Evolutionary conservation across 2,113 vertebrate genomes (phyloP), one percentile per base, ranked within the genome.

Genomic region (Columbina picui): DNA sequence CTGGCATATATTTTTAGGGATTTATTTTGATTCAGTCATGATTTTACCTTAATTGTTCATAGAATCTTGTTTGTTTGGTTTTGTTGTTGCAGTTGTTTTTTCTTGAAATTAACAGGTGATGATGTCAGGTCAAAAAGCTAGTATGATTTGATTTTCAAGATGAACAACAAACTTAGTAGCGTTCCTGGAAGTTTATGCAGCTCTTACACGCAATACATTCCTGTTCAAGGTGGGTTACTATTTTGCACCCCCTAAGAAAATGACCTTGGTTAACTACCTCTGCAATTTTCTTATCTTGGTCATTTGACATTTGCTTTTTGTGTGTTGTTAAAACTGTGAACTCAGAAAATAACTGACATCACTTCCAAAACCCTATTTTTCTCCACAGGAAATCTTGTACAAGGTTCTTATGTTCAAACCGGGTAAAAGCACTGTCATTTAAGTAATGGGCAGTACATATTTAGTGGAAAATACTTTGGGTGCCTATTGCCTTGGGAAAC

Each of bases 381-480:
- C 87, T 92, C 93, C 61, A 55, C 70, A 87, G 77, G 84, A 91
- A 60, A 73, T 38, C 63, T 79, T 69, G 57, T 76, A 60, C 25
- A 85, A 41, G 63, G 41, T 85, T 88, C 77, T 94, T 76, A 69
- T 90, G 63, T 89, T 97, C 91, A 94, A 88, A 96, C 47, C 78
- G 74, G 63, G 45, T 93, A 95, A 97, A 97, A 95, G 75, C 52
- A 75, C 69, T 90, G 63, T 65, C 73, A 95, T 97, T 97, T 97
- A 85, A 94, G 87, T 93, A 97, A 97, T 74, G 52, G 87, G 34
- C 90, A 85, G 78, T 83, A 55, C 22, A 69, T 52, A 85, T 94
- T 61, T 70, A 88, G 59, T 61, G 29, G 63, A 93, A 96, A 96
- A 89, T 78, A 64, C 60, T 90, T 78, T 36, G 63, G 78, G 78